Evolutionary conservation across 2,113 vertebrate genomes (phyloP).

Genomic region (Lagenorhynchus albirostris): DNA sequence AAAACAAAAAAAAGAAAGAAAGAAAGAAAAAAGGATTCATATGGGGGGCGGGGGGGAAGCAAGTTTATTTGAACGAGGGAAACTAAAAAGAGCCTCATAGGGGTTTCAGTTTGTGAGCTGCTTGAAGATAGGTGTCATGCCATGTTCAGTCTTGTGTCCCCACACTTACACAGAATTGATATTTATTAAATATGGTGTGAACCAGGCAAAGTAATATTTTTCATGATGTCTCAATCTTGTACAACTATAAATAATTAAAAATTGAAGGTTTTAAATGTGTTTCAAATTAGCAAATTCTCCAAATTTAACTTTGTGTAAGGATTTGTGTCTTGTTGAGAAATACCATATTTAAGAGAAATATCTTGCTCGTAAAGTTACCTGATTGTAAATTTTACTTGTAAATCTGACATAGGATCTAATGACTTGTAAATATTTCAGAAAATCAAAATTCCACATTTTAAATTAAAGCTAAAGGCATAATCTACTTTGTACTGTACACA

Average conservation of each 20-base stretch:
- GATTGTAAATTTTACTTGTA: not conserved
- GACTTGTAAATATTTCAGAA: conserved; percentile 13
- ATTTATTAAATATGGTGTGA: not conserved
- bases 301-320: not conserved
- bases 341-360: not conserved
- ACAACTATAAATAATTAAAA: not conserved
- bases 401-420: not conserved
- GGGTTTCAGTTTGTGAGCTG: not conserved
- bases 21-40: not conserved
- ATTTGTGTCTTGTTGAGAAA: not conserved
- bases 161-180: not conserved
- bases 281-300: not conserved
- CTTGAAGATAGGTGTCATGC: not conserved
- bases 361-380: not conserved
- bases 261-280: not conserved
- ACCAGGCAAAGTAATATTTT: not conserved
- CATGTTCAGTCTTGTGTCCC: not conserved
- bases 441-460: not conserved
- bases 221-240: not conserved
- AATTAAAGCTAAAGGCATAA: not conserved
- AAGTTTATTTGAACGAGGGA: not conserved
- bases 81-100: not conserved
- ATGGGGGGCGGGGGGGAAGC: not conserved
- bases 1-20: not conserved
- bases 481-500: not conserved